Percentiles rank a stretch among this genome's conserved stretches.
phyloP scores from a whole-genome alignment of 37 sponge, comb jelly and placozoan genomes.

The Spongia lamella region DNA sequence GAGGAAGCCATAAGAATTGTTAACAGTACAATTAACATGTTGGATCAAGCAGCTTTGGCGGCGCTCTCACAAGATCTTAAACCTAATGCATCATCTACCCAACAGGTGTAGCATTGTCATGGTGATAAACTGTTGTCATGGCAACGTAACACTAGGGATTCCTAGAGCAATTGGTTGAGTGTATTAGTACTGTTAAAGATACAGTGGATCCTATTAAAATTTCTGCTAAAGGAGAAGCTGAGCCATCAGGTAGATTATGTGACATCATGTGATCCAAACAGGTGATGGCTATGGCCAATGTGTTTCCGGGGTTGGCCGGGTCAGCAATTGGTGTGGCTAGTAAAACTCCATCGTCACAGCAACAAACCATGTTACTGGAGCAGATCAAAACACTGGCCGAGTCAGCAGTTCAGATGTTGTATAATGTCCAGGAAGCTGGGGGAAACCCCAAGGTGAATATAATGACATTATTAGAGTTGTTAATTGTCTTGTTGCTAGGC shows the following conservation, averaged over 20 bases:
- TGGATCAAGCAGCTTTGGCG: slow-evolving; percentile 60
- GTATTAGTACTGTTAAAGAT: slow-evolving; percentile 30
- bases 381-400: slow-evolving; percentile 61
- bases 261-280: not conserved
- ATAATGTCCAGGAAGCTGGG: slow-evolving; percentile 38
- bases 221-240: slow-evolving; percentile 55
- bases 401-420: slow-evolving; percentile 24
- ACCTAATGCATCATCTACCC: slow-evolving; percentile 30
- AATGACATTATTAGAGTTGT: slow-evolving; percentile 8
- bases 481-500: not conserved
- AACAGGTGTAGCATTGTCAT: not conserved
- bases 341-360: slow-evolving; percentile 18
- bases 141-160: slow-evolving; percentile 31
- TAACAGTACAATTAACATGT: slow-evolving; percentile 28
- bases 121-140: too few relatives aligned
- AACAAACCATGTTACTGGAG: slow-evolving; percentile 44
- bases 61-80: slow-evolving; percentile 35
- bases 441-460: slow-evolving; percentile 45
- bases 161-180: slow-evolving; percentile 38
- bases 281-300: slow-evolving; percentile 19
- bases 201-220: slow-evolving; percentile 29
- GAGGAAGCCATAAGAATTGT: slow-evolving; percentile 62
- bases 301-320: slow-evolving; percentile 37
- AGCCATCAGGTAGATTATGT: slow-evolving; percentile 45
- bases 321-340: slow-evolving; percentile 68